phyloP scores from a whole-genome alignment of 2,888 invertebrate species.

The Mycogona germanica region DNA sequence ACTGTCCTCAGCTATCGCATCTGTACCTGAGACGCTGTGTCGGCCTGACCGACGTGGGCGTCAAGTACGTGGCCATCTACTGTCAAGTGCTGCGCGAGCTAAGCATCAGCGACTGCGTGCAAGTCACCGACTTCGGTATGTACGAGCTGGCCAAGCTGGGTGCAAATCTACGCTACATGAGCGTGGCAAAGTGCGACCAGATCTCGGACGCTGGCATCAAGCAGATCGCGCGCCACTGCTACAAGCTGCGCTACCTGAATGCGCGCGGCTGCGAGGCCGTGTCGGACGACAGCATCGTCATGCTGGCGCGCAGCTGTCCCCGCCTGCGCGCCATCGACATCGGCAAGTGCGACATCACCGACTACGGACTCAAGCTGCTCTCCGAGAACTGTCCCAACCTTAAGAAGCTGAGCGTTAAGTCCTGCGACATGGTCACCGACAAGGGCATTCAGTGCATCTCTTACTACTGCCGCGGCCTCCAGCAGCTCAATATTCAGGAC shows the following conservation, averaged over 20 bases:
- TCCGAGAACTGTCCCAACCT: slow-evolving; percentile 74
- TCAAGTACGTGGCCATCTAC: slow-evolving; percentile 84
- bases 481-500: slow-evolving; percentile 86
- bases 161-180: slow-evolving; percentile 77
- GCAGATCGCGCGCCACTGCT: slow-evolving; percentile 74
- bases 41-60: slow-evolving; percentile 78
- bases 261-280: slow-evolving; percentile 86
- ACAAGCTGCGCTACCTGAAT: slow-evolving; percentile 73
- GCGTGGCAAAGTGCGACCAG: slow-evolving; percentile 86
- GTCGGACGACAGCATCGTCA: slow-evolving; percentile 82
- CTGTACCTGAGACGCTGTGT: slow-evolving; percentile 77
- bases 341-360: slow-evolving; percentile 87
- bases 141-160: slow-evolving; percentile 78
- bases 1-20: slow-evolving; percentile 75
- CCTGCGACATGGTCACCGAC: slow-evolving; percentile 84
- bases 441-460: slow-evolving; percentile 76
- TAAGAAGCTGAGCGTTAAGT: slow-evolving; percentile 75
- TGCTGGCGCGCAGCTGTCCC: slow-evolving; percentile 72
- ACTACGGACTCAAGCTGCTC: slow-evolving; percentile 70
- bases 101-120: slow-evolving; percentile 78
- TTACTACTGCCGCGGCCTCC: slow-evolving; percentile 76
- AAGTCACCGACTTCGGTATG: slow-evolving; percentile 79
- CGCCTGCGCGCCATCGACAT: slow-evolving; percentile 75
- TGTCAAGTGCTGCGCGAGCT: slow-evolving; percentile 71
- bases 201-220: slow-evolving; percentile 72